Evolutionary conservation across 2,113 vertebrate species (phyloP), one percentile per base, ranked within the genome.

Genomic region (Chionodraco myersi): DNA sequence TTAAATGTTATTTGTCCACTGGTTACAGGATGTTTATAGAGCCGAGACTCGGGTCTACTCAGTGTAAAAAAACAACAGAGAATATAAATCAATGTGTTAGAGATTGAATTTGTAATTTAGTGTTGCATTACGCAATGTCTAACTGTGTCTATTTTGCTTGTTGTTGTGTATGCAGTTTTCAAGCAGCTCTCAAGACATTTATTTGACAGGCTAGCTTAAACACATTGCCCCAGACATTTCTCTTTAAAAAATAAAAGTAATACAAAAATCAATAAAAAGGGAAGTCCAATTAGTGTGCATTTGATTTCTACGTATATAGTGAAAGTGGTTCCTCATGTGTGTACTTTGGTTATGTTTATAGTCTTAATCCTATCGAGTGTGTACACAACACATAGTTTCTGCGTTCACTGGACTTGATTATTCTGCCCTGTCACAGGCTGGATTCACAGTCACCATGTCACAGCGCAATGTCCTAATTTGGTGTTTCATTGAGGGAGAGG

Each of bases 381-480:
- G 36, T 78, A 68, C 72, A 68, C 18, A 63, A 30, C 56, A 41
- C 62, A 63, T 67, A 26, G 23, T 62, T 67, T 58, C 34, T 63
- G 67, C 45, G 12, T 44, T 74, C 56, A 72, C 36, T 72, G 53
- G 23, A 49, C 65, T 41, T 53, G 60, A 80, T 83, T 86, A 71
- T 76, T 75, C 76, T 69, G 52, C 59, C 36, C 41, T 60, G 61
- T 80, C 62, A 78, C 63, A 74, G 44, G 63, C 45, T 62, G 21
- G 21, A 62, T 72, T 80, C 68, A 83, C 54, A 63, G 62, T 60
- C 70, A 30, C 34, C 12, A 21, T 0, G 68, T 83, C 59, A 52
- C 48, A 58, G 8, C 1, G 9, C 60, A 45, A 48, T 72, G 58
- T 75, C 79, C 83, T 90, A 77, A 86, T 89, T 88, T 83, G 83